A percentile compares a stretch with the other conserved stretches of the same genome.
Evolutionary conservation across 2,888 invertebrate genomes (phyloP).

Genomic region (Rambutsinella grinnellia): DNA sequence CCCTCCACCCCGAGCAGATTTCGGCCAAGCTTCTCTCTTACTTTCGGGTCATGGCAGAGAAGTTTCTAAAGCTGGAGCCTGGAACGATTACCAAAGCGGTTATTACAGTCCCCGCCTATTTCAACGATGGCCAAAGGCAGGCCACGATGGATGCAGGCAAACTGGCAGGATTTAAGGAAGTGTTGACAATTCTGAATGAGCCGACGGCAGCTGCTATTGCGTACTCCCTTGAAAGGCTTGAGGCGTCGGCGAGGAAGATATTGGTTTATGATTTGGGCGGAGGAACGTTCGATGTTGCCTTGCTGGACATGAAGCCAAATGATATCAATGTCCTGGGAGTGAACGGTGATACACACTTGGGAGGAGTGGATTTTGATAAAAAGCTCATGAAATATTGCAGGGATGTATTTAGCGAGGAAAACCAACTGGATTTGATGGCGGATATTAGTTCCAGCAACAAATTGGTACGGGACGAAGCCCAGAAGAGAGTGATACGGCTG

Average conservation of each 20-base stretch:
- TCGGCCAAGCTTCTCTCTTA: constrained; percentile 41
- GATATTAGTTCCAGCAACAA: constrained; percentile 13
- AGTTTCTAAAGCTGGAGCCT: constrained; percentile 16
- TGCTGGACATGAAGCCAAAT: constrained; percentile 17
- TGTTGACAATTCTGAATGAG: constrained; percentile 90
- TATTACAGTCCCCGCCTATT: constrained; percentile 85
- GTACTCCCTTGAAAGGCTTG: constrained; percentile 17
- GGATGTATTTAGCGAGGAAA: constrained; percentile 19
- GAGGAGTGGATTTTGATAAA: constrained; percentile 70
- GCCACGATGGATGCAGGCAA: constrained; percentile 87
- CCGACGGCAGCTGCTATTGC: constrained; percentile 70
- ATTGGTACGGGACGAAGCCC: background rate
- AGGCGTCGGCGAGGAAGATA: constrained; percentile 11
- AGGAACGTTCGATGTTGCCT: constrained; percentile 61
- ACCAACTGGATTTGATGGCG: constrained; percentile 14
- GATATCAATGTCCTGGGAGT: constrained; percentile 25
- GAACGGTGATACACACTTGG: constrained; percentile 43
- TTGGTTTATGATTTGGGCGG: constrained; percentile 58
- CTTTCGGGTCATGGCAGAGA: constrained; percentile 35
- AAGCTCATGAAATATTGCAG: constrained; percentile 73
- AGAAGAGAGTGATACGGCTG: constrained; percentile 27
- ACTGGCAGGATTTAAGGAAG: constrained; percentile 86
- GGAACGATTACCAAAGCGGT: constrained; percentile 80
- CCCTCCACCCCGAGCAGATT: constrained; percentile 45
- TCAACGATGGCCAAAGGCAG: constrained; percentile 77